Percentiles rank a stretch among this genome's conserved stretches.
Conservation (phyloP, 2,797 vertebrate genomes). For the Phaenicophaeus curvirostris region DNA sequence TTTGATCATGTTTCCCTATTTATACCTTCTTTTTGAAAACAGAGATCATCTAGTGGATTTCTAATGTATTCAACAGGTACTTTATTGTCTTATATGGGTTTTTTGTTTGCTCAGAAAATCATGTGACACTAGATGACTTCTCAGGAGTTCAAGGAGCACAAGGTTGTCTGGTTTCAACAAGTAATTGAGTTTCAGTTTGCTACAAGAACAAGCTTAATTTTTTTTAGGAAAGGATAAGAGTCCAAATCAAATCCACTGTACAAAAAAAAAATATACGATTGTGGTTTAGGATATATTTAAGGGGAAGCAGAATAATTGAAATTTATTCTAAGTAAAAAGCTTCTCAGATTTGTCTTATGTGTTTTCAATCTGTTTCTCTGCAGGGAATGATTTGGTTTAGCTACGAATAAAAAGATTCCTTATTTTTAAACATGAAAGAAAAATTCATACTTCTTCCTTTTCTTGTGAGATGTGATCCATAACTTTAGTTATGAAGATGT, state of each 20-base stretch:
- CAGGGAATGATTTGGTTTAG: background rate
- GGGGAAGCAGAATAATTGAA: background rate
- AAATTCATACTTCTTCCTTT: background rate
- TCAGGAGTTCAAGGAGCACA: background rate
- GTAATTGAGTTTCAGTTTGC: background rate
- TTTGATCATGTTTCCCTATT: background rate
- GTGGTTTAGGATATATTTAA: background rate
- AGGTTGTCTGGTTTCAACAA: background rate
- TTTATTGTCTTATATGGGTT: background rate
- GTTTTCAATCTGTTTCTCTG: constrained; percentile 9
- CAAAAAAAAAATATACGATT: background rate
- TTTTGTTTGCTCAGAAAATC: background rate
- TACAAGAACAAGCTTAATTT: background rate
- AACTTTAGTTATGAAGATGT: background rate
- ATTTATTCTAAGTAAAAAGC: constrained; percentile 2
- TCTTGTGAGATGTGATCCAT: background rate
- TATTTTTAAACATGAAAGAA: background rate
- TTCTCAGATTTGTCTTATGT: background rate
- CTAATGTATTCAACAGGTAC: background rate
- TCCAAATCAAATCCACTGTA: background rate
- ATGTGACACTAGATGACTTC: background rate
- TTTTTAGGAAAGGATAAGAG: background rate
- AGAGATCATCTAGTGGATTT: background rate
- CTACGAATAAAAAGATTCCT: background rate
- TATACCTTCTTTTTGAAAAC: background rate